A percentile compares a stretch with the other conserved stretches of the same genome.
Conservation (phyloP, 2,113 vertebrate species). For the Cyanocitta stelleri region DNA sequence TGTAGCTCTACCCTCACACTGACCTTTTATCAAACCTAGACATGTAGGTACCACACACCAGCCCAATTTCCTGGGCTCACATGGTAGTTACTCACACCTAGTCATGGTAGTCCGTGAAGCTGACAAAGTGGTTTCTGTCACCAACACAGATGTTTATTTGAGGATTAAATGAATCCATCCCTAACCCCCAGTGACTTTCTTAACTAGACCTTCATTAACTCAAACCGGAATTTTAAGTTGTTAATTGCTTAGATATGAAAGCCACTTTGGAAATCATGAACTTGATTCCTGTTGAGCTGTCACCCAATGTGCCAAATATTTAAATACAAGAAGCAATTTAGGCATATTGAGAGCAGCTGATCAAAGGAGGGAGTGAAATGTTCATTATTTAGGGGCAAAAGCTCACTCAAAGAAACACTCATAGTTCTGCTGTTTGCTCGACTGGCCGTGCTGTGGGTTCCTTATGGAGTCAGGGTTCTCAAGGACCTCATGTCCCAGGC, state of each 20-base stretch:
- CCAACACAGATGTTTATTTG: neutral
- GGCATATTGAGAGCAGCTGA: neutral
- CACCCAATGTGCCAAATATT: neutral
- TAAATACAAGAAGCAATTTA: neutral
- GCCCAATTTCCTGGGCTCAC: neutral
- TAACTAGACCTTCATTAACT: neutral
- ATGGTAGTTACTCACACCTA: neutral
- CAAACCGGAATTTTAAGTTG: neutral
- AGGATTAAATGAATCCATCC: neutral
- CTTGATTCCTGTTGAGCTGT: neutral
- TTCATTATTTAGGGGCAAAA: neutral
- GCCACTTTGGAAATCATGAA: neutral
- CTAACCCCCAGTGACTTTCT: neutral
- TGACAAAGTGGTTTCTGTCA: neutral
- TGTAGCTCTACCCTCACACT: neutral
- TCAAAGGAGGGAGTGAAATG: neutral
- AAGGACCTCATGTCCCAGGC: neutral
- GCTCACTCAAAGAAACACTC: neutral
- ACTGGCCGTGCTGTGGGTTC: neutral
- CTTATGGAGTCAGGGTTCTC: neutral
- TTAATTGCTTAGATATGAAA: neutral
- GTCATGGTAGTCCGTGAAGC: neutral
- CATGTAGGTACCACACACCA: too few relatives aligned
- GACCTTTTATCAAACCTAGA: neutral
- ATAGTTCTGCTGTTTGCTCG: fast-evolving